Evolutionary conservation across 1,140 invertebrate species (phyloP).

Genomic region (Paraescarpia echinospica): DNA sequence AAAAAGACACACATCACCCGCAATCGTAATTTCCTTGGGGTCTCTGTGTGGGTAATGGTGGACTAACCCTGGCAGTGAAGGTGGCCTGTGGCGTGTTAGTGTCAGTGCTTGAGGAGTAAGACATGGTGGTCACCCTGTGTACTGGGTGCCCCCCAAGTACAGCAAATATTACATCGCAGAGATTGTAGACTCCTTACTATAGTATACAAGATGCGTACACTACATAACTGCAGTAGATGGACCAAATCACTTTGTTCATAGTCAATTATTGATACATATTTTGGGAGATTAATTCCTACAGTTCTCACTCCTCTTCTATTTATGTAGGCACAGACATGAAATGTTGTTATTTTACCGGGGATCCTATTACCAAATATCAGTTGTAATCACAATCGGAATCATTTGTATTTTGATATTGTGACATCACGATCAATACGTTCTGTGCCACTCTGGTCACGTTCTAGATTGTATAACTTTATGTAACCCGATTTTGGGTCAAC

Average conservation of each 20-base stretch:
- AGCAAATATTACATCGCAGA: neutral
- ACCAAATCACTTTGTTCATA: neutral
- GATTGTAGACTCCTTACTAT: neutral
- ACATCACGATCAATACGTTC: neutral
- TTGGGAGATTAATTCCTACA: neutral
- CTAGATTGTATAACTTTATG: neutral
- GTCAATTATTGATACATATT: neutral
- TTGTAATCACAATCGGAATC: neutral
- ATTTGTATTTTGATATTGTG: neutral
- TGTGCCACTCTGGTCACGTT: neutral
- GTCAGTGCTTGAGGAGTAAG: neutral
- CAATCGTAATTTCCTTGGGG: no score
- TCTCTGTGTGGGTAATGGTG: no score
- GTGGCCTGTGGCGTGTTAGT: no score
- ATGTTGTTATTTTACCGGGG: neutral
- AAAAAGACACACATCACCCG: no score
- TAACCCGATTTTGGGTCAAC: neutral
- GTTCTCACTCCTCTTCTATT: neutral
- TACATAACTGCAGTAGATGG: neutral
- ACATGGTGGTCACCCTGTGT: neutral
- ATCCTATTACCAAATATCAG: neutral
- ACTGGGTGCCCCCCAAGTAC: neutral
- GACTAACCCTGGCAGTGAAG: no score
- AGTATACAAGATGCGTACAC: neutral
- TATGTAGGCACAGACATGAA: neutral